Percentiles rank a stretch among this genome's conserved stretches.
Evolutionary conservation across 2,888 invertebrate species (phyloP).

Genomic region (Aspidapion aeneum): DNA sequence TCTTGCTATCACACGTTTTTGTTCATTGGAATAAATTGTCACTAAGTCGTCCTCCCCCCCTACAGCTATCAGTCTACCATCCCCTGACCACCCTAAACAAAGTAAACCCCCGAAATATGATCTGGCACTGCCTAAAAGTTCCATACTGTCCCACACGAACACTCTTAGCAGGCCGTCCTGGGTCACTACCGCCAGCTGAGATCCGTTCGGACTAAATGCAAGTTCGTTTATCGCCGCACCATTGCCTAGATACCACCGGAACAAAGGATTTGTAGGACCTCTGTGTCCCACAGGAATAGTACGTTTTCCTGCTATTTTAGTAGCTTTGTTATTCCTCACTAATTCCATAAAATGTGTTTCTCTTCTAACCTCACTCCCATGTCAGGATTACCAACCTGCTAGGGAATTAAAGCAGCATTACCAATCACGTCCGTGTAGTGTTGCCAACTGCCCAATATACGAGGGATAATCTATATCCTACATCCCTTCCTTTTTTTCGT

Average conservation of each 20-base stretch:
- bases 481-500: no score
- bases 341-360: no score
- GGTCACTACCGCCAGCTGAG: constrained; percentile 90
- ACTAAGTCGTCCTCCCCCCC: constrained; percentile 99
- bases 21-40: constrained; percentile 93
- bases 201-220: constrained; percentile 92
- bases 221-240: constrained; percentile 84
- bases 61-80: constrained; percentile 90
- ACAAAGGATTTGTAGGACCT: no score
- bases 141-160: constrained; percentile 97
- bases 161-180: constrained; percentile 94
- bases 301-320: no score
- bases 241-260: constrained; percentile 57
- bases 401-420: no score
- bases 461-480: no score
- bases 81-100: constrained; percentile 98
- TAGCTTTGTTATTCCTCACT: no score
- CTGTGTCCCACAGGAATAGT: no score
- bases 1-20: constrained; percentile 91
- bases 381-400: no score
- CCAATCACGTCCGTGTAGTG: no score
- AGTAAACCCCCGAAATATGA: constrained; percentile 98
- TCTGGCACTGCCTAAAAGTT: constrained; percentile 86
- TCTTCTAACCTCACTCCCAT: no score
- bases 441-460: no score